Conservation (phyloP, 1,140 invertebrate genomes). For the Scaptomyza hsui region DNA sequence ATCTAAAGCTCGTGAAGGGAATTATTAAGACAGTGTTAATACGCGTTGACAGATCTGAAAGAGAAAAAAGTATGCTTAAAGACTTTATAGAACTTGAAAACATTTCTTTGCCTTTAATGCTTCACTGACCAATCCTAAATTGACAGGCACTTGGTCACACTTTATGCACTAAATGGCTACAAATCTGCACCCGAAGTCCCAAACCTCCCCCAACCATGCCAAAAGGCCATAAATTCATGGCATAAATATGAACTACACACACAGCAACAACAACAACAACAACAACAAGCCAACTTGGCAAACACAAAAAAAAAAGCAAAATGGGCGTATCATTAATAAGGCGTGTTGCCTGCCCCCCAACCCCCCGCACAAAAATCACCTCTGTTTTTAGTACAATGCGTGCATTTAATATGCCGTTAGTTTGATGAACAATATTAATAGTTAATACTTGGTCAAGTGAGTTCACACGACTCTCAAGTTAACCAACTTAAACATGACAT, state of each 20-base stretch:
- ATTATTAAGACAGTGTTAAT: no score
- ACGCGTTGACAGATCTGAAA: not conserved
- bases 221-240: constrained; percentile 58
- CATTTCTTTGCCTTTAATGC: not conserved
- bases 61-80: not conserved
- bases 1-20: not conserved
- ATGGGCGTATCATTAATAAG: constrained; percentile 70
- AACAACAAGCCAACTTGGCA: no score
- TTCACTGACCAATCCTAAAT: constrained; percentile 28
- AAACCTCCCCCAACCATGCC: constrained; percentile 8
- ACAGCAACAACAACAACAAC: not conserved
- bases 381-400: constrained; percentile 29
- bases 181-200: constrained; percentile 40
- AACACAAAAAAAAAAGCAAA: constrained; percentile 12
- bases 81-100: not conserved
- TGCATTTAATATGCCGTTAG: constrained; percentile 69
- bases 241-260: constrained; percentile 62
- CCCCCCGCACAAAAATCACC: constrained; percentile 5
- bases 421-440: constrained; percentile 70
- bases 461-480: constrained; percentile 6
- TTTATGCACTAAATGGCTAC: constrained; percentile 44
- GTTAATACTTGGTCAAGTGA: constrained; percentile 19
- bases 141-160: constrained; percentile 36
- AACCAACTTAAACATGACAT: constrained; percentile 17
- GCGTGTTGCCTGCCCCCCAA: constrained; percentile 38